Conservation (phyloP, 1,140 invertebrate species). For the Doryteuthis pealeii region DNA sequence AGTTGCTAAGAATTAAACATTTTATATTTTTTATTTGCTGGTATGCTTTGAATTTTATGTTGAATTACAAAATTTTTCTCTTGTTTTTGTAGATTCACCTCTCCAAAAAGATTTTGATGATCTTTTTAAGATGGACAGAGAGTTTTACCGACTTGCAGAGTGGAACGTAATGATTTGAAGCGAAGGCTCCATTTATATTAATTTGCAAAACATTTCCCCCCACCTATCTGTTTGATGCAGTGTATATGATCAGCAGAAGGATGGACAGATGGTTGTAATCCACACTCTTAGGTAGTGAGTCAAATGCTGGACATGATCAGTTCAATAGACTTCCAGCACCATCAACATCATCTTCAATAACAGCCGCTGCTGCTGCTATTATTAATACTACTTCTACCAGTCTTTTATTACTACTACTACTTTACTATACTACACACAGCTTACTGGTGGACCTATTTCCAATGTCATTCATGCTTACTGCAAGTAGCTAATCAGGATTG, state of each 20-base stretch:
- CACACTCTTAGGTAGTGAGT: neutral
- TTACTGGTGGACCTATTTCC: neutral
- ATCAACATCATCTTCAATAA: neutral
- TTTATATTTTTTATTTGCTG: too few species aligned
- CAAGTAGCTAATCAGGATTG: neutral
- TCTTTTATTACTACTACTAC: slow-evolving; percentile 5
- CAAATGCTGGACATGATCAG: neutral
- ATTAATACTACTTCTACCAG: neutral
- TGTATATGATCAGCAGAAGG: neutral
- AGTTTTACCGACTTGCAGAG: slow-evolving; percentile 94
- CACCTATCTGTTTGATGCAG: neutral
- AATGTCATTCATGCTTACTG: neutral
- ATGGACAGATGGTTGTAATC: neutral
- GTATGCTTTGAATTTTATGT: too few species aligned
- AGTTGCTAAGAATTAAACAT: too few species aligned
- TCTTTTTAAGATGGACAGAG: slow-evolving; percentile 83
- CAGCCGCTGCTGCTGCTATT: neutral
- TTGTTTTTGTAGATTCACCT: slow-evolving; percentile 81
- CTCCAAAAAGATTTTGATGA: slow-evolving; percentile 95
- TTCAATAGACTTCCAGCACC: too few species aligned
- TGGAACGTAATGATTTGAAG: slow-evolving; percentile 97
- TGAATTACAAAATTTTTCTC: too few species aligned
- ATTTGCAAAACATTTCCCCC: neutral
- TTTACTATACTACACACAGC: too few species aligned
- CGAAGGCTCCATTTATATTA: slow-evolving; percentile 77